Conservation (phyloP, 1,140 invertebrate species). For the Saxidomus purpurata region DNA sequence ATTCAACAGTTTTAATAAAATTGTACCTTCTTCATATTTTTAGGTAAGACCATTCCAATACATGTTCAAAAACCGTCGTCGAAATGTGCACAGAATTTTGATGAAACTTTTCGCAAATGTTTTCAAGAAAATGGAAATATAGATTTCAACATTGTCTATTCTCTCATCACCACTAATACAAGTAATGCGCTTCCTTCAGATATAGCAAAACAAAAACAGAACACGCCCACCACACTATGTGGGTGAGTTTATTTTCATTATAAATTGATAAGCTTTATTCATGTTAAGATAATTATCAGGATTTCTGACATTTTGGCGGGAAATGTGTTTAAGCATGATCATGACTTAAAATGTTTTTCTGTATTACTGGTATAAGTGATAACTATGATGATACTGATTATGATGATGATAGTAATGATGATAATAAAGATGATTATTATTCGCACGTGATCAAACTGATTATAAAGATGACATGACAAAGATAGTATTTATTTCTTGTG, state of each 20-base stretch:
- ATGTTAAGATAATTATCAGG: too few relatives aligned
- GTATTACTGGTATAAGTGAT: too few relatives aligned
- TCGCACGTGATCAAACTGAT: too few relatives aligned
- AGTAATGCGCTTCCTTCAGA: conserved; percentile 47
- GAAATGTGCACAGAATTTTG: conserved; percentile 50
- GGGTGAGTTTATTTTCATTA: too few relatives aligned
- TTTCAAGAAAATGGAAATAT: conserved; percentile 54
- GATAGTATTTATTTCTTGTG: too few relatives aligned
- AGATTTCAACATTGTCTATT: conserved; percentile 58
- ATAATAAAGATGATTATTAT: too few relatives aligned
- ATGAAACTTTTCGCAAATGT: conserved; percentile 51
- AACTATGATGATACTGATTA: neutral
- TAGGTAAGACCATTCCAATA: conserved; percentile 9
- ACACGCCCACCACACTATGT: conserved; percentile 30
- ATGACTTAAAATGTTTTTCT: too few relatives aligned
- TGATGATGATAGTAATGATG: neutral
- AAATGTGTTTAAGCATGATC: too few relatives aligned
- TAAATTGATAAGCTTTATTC: too few relatives aligned
- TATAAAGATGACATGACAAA: neutral
- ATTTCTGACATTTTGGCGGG: too few relatives aligned
- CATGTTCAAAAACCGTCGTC: conserved; percentile 3
- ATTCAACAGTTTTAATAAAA: conserved; percentile 31
- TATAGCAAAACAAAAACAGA: conserved; percentile 53
- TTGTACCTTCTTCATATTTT: too few relatives aligned
- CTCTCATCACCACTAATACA: conserved; percentile 54